Base-by-base conservation (phyloP, 1,140 invertebrate genomes). In the Meteorus sp. region DNA sequence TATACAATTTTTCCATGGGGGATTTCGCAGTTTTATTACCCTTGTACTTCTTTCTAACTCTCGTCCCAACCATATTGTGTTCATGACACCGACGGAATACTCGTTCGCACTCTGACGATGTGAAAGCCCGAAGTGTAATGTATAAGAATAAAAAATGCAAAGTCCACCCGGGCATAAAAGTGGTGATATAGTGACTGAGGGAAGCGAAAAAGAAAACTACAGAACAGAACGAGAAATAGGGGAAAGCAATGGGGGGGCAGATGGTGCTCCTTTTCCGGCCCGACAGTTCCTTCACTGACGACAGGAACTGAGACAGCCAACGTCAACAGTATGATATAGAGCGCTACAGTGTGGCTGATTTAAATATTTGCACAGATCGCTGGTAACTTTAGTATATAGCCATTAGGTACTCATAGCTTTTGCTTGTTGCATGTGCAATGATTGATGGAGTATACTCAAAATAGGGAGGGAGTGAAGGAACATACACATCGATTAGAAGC, bases 41-140 rank as follows among this genome's bases (percentile, higher is more conserved):
- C 19, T 39, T 13, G 19, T 17, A 19, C 31, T 51, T 33, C 29
- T 31, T 19, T 25, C 19, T 33, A 23, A 8, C 20, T 15, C 27
- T 29, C 9, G 50, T n/a, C 45, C 9, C 25, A 41, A 41, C 43
- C 31, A 48, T 56, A 37, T 37, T 17, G 51, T 33, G 7, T 15
- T 33, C 23, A 19, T 47, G 54, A 56, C 54, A 56, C 43, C 43
- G 6, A 43, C 31, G n/a, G 19, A 33, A 56, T 47, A 56, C 17
- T 39, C 20, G n/a, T 41, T 53, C 15, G 13, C 22, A 5, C n/a
- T 25, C 2, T 19, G 1, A 6, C 45, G 19, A 48, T 37, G 43
- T 48, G n/a, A 6, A 31, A 45, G 33, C n/a, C 4, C 9, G 4
- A 19, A 56, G 19, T 25, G 7, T 43, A 44, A 55, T 27, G 48